Conservation (phyloP, 2,888 invertebrate genomes). For the Hemistola chrysoprasaria region DNA sequence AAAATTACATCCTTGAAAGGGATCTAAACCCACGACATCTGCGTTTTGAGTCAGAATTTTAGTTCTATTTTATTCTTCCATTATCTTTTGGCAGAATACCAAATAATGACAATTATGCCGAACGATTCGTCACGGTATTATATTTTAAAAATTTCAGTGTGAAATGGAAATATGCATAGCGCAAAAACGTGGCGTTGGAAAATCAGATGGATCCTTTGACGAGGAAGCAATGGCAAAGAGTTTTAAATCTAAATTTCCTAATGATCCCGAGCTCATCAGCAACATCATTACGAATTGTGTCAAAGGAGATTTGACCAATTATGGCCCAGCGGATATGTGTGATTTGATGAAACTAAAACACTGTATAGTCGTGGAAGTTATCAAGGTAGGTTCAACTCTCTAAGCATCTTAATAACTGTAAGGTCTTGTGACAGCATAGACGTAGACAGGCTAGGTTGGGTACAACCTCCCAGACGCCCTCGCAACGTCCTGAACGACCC, state of each 20-base stretch:
- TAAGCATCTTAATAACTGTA: no score
- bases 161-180: slow-evolving; percentile 37
- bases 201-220: slow-evolving; percentile 36
- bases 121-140: slow-evolving; percentile 18
- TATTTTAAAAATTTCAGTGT: slow-evolving; percentile 35
- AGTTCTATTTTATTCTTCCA: no score
- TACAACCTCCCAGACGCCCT: no score
- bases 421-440: no score
- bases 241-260: slow-evolving; percentile 16
- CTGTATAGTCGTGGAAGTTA: slow-evolving; percentile 26
- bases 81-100: no score
- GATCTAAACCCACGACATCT: no score
- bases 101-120: no score
- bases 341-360: slow-evolving; percentile 30
- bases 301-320: slow-evolving; percentile 29
- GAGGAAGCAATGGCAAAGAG: slow-evolving; percentile 22
- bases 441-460: no score
- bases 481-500: no score
- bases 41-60: no score
- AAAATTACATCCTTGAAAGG: no score
- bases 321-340: slow-evolving; percentile 34
- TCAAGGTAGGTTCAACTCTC: slow-evolving; percentile 31
- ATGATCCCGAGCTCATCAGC: slow-evolving; percentile 20
- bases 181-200: slow-evolving; percentile 32
- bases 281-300: slow-evolving; percentile 35